Evolutionary conservation across 2,113 vertebrate genomes (phyloP), one percentile per base, ranked within the genome.

Genomic region (Pseudonaja textilis): DNA sequence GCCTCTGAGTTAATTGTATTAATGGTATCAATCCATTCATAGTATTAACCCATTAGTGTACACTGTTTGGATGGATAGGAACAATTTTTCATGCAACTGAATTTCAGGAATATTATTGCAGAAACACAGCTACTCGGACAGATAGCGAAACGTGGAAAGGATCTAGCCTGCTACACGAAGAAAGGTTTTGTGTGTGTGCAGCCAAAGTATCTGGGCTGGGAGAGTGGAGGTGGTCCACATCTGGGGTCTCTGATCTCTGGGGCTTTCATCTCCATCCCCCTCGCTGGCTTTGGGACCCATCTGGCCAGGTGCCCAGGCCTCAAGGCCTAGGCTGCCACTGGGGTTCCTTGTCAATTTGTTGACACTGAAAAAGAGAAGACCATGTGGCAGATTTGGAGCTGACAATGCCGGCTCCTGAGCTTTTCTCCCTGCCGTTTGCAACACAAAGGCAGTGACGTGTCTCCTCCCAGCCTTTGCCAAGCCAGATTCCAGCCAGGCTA

Each of bases 401-500:
- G 90, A 92, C 91, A 91, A 92, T 93, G 93, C 54, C 25, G 61
- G 93, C 90, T 59, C 61, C 34, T 22, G 69, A 59, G 88, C 54
- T 86, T 52, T 85, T 69, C 88, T 89, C 88, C 92, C 88, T 5
- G 88, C 69, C 5, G 92, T 20, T 85, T 39, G 92, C 92, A 52
- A 61, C 88, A 93, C 92, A 93, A 91, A 89, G 45, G 85, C 88
- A 25, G 91, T 22, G 54, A 22, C n/a, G 26, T 18, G 86, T 47
- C 59, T 55, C 91, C 90, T 85, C 91, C 89, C 90, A 47, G 90
- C 50, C 25, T 57, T 91, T 91, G 93, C 86, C 85, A 47, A 93
- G 89, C 69, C 90, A 94, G 91, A 93, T 89, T 94, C 91, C 90
- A 92, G 92, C 91, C 90, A 18, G 88, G 42, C 95, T 91, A 92